Percentiles rank a stretch among this genome's conserved stretches.
phyloP scores from a whole-genome alignment of 2,113 vertebrate genomes.

The Alosa alosa region DNA sequence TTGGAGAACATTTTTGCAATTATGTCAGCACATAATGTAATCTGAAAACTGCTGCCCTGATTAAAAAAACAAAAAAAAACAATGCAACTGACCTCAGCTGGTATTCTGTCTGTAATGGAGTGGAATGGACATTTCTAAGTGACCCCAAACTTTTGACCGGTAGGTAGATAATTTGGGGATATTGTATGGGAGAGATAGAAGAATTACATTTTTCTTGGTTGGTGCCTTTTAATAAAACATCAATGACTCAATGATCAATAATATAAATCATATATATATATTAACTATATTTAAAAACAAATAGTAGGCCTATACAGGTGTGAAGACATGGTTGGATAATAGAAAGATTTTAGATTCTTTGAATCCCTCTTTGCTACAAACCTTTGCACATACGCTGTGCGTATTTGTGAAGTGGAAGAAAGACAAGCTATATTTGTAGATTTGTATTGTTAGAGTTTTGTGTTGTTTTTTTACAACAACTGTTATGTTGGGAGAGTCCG shows the following conservation, averaged over 20 bases:
- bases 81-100: too few relatives aligned
- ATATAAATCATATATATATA: neutral
- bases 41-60: too few relatives aligned
- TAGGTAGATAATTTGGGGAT: neutral
- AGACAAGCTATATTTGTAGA: neutral
- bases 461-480: neutral
- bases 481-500: neutral
- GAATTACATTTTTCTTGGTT: neutral
- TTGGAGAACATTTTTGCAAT: too few relatives aligned
- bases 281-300: neutral
- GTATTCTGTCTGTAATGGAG: too few relatives aligned
- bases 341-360: neutral
- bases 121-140: too few relatives aligned
- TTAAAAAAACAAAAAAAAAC: too few relatives aligned
- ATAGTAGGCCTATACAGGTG: neutral
- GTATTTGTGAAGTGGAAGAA: neutral
- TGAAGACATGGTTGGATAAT: neutral
- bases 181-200: neutral
- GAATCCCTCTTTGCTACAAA: neutral
- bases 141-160: neutral
- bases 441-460: neutral
- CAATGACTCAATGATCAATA: neutral
- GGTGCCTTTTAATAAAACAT: neutral
- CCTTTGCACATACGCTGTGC: neutral
- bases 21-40: too few relatives aligned